A percentile compares a stretch with the other conserved stretches of the same genome.
These are phyloP conservation scores for Wiebesia pumilae DNA, from an alignment of 1,140 invertebrate genomes.

Conservation along the genomic window DNA sequence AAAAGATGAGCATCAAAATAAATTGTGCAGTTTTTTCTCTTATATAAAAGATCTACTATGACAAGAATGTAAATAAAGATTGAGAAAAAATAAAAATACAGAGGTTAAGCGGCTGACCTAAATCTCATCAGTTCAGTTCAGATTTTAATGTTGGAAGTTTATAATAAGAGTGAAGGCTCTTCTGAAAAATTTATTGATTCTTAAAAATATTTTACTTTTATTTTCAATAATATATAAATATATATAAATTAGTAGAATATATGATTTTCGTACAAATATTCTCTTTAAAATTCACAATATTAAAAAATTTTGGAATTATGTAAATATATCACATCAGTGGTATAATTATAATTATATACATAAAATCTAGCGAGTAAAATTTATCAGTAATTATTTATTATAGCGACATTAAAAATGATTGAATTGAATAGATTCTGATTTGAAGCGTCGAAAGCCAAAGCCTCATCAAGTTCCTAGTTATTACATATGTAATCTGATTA, in stretches of 20 bases:
- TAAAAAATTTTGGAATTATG: constrained; percentile 5
- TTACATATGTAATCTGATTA: constrained; percentile 64
- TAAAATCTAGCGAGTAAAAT: not conserved
- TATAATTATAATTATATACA: not conserved
- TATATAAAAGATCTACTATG: constrained; percentile 23
- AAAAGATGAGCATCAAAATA: not conserved
- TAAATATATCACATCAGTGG: constrained; percentile 1
- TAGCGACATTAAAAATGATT: not conserved
- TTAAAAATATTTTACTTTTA: constrained; percentile 18
- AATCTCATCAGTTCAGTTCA: constrained; percentile 45
- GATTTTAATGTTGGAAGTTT: constrained; percentile 19
- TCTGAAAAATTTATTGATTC: not conserved
- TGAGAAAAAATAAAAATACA: constrained; percentile 33
- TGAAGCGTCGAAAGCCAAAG: constrained; percentile 54
- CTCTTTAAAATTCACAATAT: not conserved
- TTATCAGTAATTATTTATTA: not conserved
- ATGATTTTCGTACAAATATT: not conserved
- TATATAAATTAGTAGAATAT: not conserved
- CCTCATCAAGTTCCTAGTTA: constrained; percentile 72
- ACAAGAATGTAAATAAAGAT: constrained; percentile 51
- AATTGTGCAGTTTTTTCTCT: constrained; percentile 39
- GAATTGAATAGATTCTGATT: constrained; percentile 44
- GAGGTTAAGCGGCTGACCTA: constrained; percentile 37
- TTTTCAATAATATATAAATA: constrained; percentile 15
- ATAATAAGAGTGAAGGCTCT: not conserved